A percentile compares a stretch with the other conserved stretches of the same genome.
Evolutionary conservation across 2,888 invertebrate genomes (phyloP).

Genomic region (Chirona hameri): DNA sequence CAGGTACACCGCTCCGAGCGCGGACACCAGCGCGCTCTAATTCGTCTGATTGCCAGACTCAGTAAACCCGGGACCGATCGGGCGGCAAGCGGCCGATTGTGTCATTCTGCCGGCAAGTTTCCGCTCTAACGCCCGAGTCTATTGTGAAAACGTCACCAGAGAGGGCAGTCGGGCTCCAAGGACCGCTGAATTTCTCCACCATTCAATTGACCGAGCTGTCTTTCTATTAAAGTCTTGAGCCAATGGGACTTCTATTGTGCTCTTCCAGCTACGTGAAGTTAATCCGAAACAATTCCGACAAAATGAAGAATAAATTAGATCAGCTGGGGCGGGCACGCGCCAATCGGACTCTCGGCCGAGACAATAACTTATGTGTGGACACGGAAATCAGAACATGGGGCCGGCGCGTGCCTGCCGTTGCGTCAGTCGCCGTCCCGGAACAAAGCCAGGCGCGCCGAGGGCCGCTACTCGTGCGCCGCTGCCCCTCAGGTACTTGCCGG

Average conservation of each 20-base stretch:
- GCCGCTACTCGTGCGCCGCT: background rate
- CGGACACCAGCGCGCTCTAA: background rate
- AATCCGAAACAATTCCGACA: conserved; percentile 23
- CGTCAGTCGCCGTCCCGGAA: background rate
- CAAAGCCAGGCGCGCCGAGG: background rate
- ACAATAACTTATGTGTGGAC: background rate
- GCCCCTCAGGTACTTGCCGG: background rate
- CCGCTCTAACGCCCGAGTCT: background rate
- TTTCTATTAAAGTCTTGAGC: conserved; percentile 25
- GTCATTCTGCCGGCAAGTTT: background rate
- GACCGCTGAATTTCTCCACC: background rate
- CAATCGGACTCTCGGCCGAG: background rate
- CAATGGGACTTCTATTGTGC: conserved; percentile 3
- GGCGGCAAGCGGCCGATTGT: background rate
- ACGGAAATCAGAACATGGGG: background rate
- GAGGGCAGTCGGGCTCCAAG: background rate
- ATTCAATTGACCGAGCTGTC: conserved; percentile 10
- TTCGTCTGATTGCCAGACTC: background rate
- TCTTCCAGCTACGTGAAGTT: conserved; percentile 8
- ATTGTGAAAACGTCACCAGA: background rate
- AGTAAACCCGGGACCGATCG: background rate
- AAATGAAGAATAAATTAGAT: conserved; percentile 28
- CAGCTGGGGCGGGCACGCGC: background rate
- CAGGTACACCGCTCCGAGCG: too few species aligned
- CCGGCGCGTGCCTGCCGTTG: background rate